Evolutionary conservation across 2,888 invertebrate genomes (phyloP), one percentile per base, ranked within the genome.

Genomic region (Dynastes tityus): DNA sequence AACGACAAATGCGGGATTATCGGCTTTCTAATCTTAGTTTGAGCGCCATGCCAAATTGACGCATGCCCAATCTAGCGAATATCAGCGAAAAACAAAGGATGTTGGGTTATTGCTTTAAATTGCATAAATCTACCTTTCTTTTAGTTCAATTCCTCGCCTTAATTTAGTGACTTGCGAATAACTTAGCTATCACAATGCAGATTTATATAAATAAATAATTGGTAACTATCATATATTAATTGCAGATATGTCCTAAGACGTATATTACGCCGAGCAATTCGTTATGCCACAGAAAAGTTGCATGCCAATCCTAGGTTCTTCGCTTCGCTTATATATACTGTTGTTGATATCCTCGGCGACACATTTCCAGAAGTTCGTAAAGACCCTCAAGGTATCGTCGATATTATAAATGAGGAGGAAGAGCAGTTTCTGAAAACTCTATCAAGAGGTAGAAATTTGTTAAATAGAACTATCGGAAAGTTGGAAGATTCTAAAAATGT

Each of bases 381-480:
- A 89, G 97, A 99, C 89, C 97, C 98, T 0, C 95, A 97, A 85
- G 92, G 94, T 74, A 94, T 98, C 80, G 96, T 97, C 84, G 97
- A 98, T 87, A 94, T 96, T 9, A 98, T 99, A 76, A 98, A 99
- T 89, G 98, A 99, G 88, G 99, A 99, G 89, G 99, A 99, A 90
- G 90, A 93, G 58, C 99, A 99, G 89, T 99, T 99, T 89, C 90
- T 99, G 82, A 99, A 98, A 89, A 99, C 99, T 0, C 90, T 99
- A 49, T 92, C 92, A 0, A 92, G 98, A 80, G 99, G 99, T 0
- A 93, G 96, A 82, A 95, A 95, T 88, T 90, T 99, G 63, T 91
- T 99, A 9, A 96, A 98, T 88, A 93, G 98, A 85, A 98, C 98
- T 1, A 95, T 99, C 81, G 92, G 92, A 76, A 97, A 97, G 88